Evolutionary conservation across 2,113 vertebrate species (phyloP), one percentile per base, ranked within the genome.

Genomic region (Chrysemys picta): DNA sequence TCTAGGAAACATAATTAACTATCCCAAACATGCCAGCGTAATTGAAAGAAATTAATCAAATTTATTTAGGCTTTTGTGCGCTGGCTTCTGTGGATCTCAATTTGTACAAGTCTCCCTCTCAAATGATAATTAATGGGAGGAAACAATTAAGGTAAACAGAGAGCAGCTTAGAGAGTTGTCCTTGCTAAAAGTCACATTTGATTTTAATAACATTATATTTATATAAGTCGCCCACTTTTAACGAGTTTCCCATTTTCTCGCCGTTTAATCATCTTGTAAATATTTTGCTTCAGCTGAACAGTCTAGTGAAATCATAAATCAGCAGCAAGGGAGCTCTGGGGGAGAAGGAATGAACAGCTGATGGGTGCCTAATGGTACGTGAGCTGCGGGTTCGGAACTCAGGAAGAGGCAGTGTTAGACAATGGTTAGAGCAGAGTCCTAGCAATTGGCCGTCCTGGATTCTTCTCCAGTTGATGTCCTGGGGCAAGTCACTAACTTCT

Each of bases 41-140:
- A 96, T 93, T 97, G 93, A 62, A 27, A 62, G 93, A 95, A 92
- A 96, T 96, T 97, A 97, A 97, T 98, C 29, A 47, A 97, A 97
- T 94, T 97, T 98, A 96, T 97, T 96, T 92, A 90, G 90, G 91
- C 95, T 93, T 94, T 94, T 95, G 72, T 97, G 90, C 87, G 93
- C 91, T 94, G 90, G 92, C 86, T 97, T 97, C 76, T 82, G 82
- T 84, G 94, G 59, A 95, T 96, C 90, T 97, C 91, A 94, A 95
- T 96, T 97, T 97, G 95, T 89, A 91, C 91, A 95, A 97, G 93
- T 75, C 88, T 97, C 94, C 76, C 38, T 98, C 83, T 95, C 95
- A 91, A 93, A 86, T 81, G 94, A 89, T 94, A 98, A 97, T 97
- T 96, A 97, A 97, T 94, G 96, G 62, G 72, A 83, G 86, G 56